Base-by-base conservation (phyloP, 2,113 vertebrate species). In the Pipa parva region DNA sequence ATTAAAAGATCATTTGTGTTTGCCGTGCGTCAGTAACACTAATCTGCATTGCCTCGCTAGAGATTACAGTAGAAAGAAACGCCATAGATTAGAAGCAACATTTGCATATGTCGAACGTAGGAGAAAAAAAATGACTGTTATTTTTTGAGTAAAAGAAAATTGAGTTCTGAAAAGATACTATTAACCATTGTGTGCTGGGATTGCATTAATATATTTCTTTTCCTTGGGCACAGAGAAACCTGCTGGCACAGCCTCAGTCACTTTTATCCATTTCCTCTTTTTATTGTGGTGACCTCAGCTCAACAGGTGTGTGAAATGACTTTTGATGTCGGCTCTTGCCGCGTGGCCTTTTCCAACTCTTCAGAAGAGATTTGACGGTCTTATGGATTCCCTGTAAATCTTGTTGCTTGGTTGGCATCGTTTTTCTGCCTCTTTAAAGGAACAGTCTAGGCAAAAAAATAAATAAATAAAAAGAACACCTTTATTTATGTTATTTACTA, bases 231-330 rank as follows among this genome's bases (percentile, higher is more conserved):
- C 29, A 31, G 29, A 5, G 29, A 6, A 31, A 31, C 29, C 29
- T 31, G 29, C 29, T 6, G 29, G 29, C 29, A 31, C 10, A 6
- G 5, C 10, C 5, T 5, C 5, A 10, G 29, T 31, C 29, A 31
- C 29, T n/a, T n/a, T n/a, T n/a, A n/a, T n/a, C n/a, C n/a, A n/a
- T 63, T 51, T 49, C 60, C 46, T 52, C 46, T 49, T 26, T 63
- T 25, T 52, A 22, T 58, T 21, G 17, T 36, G 29, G 10, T 64
- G 63, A 66, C 28, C 13, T 66, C 39, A 57, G 5, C 22, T 24
- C 15, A 48, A 48, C 52, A 57, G 52, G 63, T 46, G 51, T 21
- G 10, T 13, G 15, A 3, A 10, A 21, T 37, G 27, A 21, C 21
- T 64, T 55, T 64, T 64, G 48, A 39, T 36, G 18, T 7, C 42